Conservation (phyloP, 2,797 vertebrate genomes). For the Chelon auratus region DNA sequence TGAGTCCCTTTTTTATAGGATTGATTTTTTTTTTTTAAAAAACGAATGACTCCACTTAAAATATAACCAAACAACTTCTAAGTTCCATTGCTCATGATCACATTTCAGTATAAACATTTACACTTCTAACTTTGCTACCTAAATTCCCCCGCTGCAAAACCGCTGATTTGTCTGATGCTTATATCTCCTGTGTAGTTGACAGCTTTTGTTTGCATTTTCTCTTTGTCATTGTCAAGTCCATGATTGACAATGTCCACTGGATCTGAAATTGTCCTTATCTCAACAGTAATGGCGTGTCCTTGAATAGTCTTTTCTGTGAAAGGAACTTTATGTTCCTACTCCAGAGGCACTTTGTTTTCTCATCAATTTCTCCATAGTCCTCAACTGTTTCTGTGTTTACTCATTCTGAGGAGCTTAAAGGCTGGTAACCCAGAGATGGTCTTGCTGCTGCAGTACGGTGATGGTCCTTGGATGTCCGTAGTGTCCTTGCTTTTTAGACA, state of each 20-base stretch:
- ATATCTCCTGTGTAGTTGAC: slow-evolving; percentile 30
- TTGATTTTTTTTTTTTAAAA: slow-evolving; percentile 41
- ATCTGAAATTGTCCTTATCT: slow-evolving; percentile 49
- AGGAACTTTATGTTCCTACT: slow-evolving; percentile 48
- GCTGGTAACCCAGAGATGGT: slow-evolving; percentile 44
- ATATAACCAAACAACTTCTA: slow-evolving; percentile 64
- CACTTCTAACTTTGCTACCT: slow-evolving; percentile 61
- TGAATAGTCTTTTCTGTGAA: slow-evolving; percentile 55
- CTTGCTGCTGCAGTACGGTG: slow-evolving; percentile 51
- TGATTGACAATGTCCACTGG: slow-evolving; percentile 50
- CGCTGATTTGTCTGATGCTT: slow-evolving; percentile 60
- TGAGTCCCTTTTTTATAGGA: slow-evolving; percentile 63
- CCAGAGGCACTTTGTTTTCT: slow-evolving; percentile 55
- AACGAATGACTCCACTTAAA: slow-evolving; percentile 56
- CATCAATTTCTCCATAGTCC: slow-evolving; percentile 38
- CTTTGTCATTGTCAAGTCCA: slow-evolving; percentile 26
- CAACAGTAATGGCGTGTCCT: slow-evolving; percentile 51
- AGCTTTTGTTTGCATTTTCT: slow-evolving; percentile 38
- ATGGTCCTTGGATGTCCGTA: slow-evolving; percentile 58
- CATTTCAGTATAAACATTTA: slow-evolving; percentile 76
- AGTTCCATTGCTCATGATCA: slow-evolving; percentile 59
- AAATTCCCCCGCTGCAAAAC: slow-evolving; percentile 42
- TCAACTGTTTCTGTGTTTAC: slow-evolving; percentile 46
- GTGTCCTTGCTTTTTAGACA: slow-evolving; percentile 55
- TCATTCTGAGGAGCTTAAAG: slow-evolving; percentile 54